These are phyloP conservation scores for Gobius niger DNA, from an alignment of 2,113 vertebrate genomes.

Conservation along the genomic window DNA sequence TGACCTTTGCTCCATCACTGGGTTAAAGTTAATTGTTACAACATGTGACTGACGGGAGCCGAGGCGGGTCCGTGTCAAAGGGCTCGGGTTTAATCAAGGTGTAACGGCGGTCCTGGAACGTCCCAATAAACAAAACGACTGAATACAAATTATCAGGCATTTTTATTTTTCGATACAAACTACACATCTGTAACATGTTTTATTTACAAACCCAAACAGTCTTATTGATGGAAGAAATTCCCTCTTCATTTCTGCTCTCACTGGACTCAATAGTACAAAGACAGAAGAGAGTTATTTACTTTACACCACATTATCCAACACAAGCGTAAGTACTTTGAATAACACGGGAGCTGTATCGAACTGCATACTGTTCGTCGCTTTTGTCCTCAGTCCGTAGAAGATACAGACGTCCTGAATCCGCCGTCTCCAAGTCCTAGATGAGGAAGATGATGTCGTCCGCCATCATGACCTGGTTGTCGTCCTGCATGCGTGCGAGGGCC, in stretches of 20 bases:
- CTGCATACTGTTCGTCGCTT: neutral
- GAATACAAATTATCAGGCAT: neutral
- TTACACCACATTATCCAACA: neutral
- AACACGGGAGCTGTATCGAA: neutral
- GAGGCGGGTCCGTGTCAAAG: neutral
- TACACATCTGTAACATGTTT: neutral
- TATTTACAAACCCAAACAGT: neutral
- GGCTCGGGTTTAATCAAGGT: neutral
- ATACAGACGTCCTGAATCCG: neutral
- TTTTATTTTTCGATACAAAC: neutral
- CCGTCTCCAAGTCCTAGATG: slow-evolving; percentile 75
- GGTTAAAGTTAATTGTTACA: neutral
- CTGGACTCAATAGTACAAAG: neutral
- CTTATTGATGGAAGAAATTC: neutral
- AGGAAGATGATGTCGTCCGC: slow-evolving; percentile 94
- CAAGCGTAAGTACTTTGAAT: neutral
- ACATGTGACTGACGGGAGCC: neutral
- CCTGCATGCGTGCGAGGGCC: slow-evolving; percentile 88
- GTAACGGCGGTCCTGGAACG: neutral
- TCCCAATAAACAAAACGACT: neutral
- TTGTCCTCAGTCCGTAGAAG: neutral
- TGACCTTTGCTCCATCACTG: neutral
- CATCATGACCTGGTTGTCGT: slow-evolving; percentile 97
- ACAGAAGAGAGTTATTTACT: neutral
- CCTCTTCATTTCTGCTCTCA: neutral